Evolutionary conservation across 1,140 invertebrate genomes (phyloP), one percentile per base, ranked within the genome.

Genomic region (Eriosoma lanigerum): DNA sequence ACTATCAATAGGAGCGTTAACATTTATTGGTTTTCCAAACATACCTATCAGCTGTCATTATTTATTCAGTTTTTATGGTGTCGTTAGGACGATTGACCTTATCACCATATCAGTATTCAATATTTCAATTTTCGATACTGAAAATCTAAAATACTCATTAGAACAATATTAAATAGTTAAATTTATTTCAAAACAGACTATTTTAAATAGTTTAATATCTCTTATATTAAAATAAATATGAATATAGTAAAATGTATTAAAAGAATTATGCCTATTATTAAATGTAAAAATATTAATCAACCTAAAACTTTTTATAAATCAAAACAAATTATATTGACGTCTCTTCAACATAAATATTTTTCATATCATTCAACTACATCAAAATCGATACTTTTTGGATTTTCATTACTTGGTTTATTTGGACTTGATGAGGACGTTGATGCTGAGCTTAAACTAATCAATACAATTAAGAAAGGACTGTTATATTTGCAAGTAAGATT

Each of bases 391-490:
- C 0, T 29, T 10, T 50, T 52, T 12, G 56, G 75, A 62, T 81
- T 82, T 48, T 78, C 62, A n/a, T 81, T 82, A 12, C 56, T 82
- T 12, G 72, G 76, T n/a, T 24, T 68, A 1, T 62, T 81, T 38
- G 81, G 80, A 56, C 62, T 81, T 17, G 66, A 87, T 46, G 86
- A 88, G 5, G 86, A 90, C 82, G 85, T 89, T 75, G 88, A 88
- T 62, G 86, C 90, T 54, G 90, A 92, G 85, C 89, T 90, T 66
- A 90, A 92, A 84, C 84, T 94, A 21, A 89, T 93, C 82, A 87
- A 88, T 78, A 91, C 89, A 1, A 90, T 94, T 62, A 94, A 94
- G 87, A 86, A 91, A 82, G 92, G 91, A 4, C 88, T 93, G 81
- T 85, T 93, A 13, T 88, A 90, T 81, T 91, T 90, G 66, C 90